Percentiles rank a stretch among this genome's conserved stretches.
These are phyloP conservation scores for Campopleginae sp. DNA, from an alignment of 2,888 invertebrate genomes.

Conservation along the genomic window DNA sequence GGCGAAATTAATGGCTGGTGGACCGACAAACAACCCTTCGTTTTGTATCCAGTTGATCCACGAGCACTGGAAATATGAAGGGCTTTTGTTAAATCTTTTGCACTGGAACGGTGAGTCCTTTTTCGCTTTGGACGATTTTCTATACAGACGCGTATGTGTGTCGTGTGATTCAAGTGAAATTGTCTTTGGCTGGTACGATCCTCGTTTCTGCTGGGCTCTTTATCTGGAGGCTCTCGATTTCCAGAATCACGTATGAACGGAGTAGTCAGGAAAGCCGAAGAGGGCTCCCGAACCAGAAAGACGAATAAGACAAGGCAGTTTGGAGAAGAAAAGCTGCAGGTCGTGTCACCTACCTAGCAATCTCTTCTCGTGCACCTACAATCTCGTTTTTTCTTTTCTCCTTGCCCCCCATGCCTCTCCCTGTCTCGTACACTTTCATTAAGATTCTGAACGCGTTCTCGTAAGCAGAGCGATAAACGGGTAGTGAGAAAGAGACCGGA, in stretches of 20 bases:
- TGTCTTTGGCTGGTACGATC: conserved; percentile 37
- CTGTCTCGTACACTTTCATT: conserved; percentile 65
- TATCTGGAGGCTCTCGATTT: conserved; percentile 64
- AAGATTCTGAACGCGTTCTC: conserved; percentile 65
- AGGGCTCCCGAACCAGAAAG: conserved; percentile 24
- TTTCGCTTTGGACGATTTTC: neutral
- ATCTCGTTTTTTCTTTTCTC: conserved; percentile 36
- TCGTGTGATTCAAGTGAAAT: conserved; percentile 5
- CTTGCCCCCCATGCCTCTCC: conserved; percentile 20
- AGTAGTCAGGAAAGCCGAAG: conserved; percentile 19
- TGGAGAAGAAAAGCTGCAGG: conserved; percentile 35
- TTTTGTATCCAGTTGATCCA: neutral
- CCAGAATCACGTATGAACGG: conserved; percentile 63
- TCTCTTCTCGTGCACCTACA: conserved; percentile 48
- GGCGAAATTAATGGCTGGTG: conserved; percentile 45
- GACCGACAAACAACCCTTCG: conserved; percentile 36
- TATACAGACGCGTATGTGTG: neutral
- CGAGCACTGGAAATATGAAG: neutral
- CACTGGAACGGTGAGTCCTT: neutral
- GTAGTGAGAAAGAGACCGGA: conserved; percentile 33
- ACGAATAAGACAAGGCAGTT: conserved; percentile 22
- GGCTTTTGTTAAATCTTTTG: neutral
- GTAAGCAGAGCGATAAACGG: conserved; percentile 67
- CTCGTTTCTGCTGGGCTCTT: conserved; percentile 24
- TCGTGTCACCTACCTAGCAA: conserved; percentile 61